Conservation (phyloP, 2,113 vertebrate species). For the Aix galericulata region DNA sequence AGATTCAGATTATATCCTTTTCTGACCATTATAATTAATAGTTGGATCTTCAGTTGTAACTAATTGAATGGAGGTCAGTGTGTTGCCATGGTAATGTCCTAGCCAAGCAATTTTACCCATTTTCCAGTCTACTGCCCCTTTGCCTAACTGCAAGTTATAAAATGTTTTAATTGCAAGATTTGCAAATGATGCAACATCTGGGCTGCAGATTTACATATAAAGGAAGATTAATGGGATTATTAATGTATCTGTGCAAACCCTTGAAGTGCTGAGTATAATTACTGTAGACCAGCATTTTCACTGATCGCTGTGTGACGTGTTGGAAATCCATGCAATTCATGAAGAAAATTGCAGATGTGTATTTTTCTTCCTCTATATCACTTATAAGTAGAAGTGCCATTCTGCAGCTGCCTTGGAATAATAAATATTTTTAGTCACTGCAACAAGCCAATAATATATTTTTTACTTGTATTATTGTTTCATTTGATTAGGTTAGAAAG, state of each 20-base stretch:
- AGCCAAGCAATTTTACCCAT: slow-evolving; percentile 82
- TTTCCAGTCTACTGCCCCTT: slow-evolving; percentile 82
- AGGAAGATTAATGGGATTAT: slow-evolving; percentile 85
- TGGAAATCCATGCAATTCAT: slow-evolving; percentile 5
- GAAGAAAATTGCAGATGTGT: slow-evolving; percentile 25
- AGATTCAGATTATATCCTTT: slow-evolving; percentile 75
- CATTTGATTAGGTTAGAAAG: not conserved
- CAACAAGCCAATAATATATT: not conserved
- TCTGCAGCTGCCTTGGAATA: not conserved
- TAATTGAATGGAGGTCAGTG: slow-evolving; percentile 80
- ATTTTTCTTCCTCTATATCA: not conserved
- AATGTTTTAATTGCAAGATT: slow-evolving; percentile 83
- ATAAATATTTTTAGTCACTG: not conserved
- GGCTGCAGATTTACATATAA: slow-evolving; percentile 80
- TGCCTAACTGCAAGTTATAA: slow-evolving; percentile 79
- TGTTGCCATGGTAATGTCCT: slow-evolving; percentile 83
- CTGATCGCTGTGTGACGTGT: not conserved
- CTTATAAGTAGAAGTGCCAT: not conserved
- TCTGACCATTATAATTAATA: slow-evolving; percentile 85
- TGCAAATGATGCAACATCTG: slow-evolving; percentile 88
- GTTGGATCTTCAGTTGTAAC: slow-evolving; percentile 77
- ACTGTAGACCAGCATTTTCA: slow-evolving; percentile 64
- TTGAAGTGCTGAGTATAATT: slow-evolving; percentile 78
- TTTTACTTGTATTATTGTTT: not conserved
- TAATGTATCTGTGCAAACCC: slow-evolving; percentile 81